Percentiles rank a stretch among this genome's conserved stretches.
Evolutionary conservation across 2,113 vertebrate species (phyloP).

Genomic region (Podilymbus podiceps): DNA sequence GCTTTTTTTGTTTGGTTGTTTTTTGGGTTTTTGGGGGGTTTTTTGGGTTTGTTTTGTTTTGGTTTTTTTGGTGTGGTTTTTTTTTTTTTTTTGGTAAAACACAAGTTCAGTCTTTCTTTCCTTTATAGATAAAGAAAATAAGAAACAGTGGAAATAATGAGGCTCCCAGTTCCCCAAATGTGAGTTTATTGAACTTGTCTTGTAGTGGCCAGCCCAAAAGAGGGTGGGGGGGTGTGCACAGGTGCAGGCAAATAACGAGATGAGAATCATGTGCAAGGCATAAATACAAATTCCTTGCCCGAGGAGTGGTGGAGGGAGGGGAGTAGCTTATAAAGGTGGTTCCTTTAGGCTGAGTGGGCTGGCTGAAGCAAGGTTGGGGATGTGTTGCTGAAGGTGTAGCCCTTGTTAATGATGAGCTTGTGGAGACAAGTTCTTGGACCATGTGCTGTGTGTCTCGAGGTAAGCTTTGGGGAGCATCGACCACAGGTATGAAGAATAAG

Average conservation of each 20-base stretch:
- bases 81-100: not conserved
- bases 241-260: not conserved
- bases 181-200: not conserved
- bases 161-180: not conserved
- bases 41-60: too few species aligned
- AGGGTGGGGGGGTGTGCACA: not conserved
- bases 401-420: fast-evolving
- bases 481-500: not conserved
- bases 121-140: not conserved
- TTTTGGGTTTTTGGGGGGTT: too few species aligned
- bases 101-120: not conserved
- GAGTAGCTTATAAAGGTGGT: fast-evolving
- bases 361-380: fast-evolving
- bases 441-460: fast-evolving
- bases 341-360: fast-evolving
- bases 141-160: not conserved
- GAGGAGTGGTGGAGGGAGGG: not conserved
- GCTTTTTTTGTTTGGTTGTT: too few species aligned
- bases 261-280: not conserved
- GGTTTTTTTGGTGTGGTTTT: too few species aligned
- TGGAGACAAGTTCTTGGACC: fast-evolving
- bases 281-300: not conserved
- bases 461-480: fast-evolving
- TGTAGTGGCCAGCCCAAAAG: not conserved
- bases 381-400: fast-evolving